These are phyloP conservation scores for Notospermus geniculatus DNA, from an alignment of 1,140 invertebrate species.

Conservation along the genomic window DNA sequence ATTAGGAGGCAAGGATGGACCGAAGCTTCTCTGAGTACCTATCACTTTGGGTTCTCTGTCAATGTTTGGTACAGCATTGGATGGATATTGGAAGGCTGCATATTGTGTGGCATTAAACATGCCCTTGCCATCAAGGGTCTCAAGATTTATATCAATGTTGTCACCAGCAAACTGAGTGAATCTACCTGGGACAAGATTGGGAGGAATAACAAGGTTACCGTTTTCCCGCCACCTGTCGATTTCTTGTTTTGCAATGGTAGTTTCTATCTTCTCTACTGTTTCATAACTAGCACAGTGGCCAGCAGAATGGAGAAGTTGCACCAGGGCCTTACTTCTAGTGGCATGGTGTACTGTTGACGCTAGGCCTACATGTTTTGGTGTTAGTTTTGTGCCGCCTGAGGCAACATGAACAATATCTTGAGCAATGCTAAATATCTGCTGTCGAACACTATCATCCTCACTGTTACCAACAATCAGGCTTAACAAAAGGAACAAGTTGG, in stretches of 20 bases:
- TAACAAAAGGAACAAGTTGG: too few species aligned
- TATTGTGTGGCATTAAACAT: constrained; percentile 13
- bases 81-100: constrained; percentile 1
- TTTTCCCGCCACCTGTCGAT: too few species aligned
- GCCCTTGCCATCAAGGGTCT: constrained; percentile 14
- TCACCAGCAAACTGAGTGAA: constrained; percentile 3
- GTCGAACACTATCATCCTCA: too few species aligned
- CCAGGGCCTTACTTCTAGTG: constrained; percentile 11
- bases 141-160: constrained; percentile 16
- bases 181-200: neutral
- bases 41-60: neutral
- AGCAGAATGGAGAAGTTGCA: constrained; percentile 16
- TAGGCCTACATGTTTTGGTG: constrained; percentile 19
- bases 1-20: neutral
- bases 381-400: constrained; percentile 11
- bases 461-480: too few species aligned
- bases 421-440: constrained; percentile 8
- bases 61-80: neutral
- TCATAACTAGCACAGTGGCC: constrained; percentile 6
- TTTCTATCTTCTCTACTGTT: neutral
- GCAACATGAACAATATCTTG: constrained; percentile 15
- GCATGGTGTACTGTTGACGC: constrained; percentile 15
- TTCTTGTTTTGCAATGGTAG: neutral
- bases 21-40: neutral
- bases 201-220: too few species aligned